These are phyloP conservation scores for Cyanoliseus patagonus DNA, from an alignment of 2,113 vertebrate species.

Conservation along the genomic window DNA sequence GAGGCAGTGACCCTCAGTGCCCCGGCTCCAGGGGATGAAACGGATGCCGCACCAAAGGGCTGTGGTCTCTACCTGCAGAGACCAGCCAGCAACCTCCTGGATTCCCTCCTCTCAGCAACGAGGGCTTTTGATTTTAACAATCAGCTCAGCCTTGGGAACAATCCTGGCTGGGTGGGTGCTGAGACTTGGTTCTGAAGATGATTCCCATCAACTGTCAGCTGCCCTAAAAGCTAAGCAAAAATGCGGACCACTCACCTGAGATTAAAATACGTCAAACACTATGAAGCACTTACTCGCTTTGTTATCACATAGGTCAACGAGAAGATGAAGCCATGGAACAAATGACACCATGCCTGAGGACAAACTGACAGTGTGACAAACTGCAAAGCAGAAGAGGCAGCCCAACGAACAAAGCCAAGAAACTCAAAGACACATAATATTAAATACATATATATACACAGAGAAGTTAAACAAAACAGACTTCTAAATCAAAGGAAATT, in stretches of 20 bases:
- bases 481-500: neutral
- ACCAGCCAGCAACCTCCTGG: neutral
- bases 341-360: neutral
- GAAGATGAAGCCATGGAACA: neutral
- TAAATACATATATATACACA: neutral
- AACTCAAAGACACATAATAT: neutral
- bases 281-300: fast-evolving
- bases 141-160: neutral
- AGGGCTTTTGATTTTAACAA: neutral
- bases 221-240: neutral
- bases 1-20: neutral
- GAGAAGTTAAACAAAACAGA: neutral
- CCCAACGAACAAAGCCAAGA: neutral
- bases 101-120: neutral
- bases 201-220: neutral
- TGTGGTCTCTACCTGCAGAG: fast-evolving
- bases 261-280: neutral
- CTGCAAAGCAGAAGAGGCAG: neutral
- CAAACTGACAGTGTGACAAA: fast-evolving
- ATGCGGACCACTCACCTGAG: neutral
- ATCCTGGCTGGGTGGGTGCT: too few relatives aligned
- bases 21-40: neutral
- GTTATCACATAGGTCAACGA: fast-evolving
- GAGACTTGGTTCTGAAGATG: neutral
- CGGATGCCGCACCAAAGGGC: neutral